Conservation (phyloP, 2,113 vertebrate genomes). For the Dicerorhinus sumatrensis region DNA sequence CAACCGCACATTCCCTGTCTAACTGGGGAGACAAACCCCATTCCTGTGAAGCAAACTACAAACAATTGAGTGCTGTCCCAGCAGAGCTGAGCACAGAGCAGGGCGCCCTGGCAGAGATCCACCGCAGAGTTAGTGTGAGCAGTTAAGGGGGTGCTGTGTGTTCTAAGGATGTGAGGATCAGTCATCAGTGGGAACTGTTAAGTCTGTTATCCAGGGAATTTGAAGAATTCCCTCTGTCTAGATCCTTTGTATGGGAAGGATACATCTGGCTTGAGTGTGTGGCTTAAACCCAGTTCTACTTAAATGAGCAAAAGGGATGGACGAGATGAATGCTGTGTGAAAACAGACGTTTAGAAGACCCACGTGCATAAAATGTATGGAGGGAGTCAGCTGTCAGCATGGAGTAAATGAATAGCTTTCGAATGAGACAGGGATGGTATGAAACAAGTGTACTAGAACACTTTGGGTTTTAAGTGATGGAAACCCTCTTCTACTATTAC, state of each 20-base stretch:
- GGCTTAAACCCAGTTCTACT: conserved; percentile 2
- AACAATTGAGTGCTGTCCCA: neutral
- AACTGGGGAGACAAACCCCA: neutral
- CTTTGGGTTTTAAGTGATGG: conserved; percentile 25
- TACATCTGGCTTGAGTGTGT: neutral
- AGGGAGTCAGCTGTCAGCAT: neutral
- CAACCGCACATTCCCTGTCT: neutral
- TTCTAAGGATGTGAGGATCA: neutral
- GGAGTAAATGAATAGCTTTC: neutral
- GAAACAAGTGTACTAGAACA: neutral
- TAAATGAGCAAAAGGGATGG: neutral
- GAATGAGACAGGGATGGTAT: neutral
- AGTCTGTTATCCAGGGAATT: neutral
- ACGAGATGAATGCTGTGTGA: neutral
- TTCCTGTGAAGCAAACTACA: neutral
- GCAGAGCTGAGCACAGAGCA: neutral
- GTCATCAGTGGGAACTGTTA: neutral
- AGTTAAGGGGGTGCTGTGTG: neutral
- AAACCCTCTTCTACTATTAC: conserved; percentile 20
- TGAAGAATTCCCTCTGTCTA: conserved; percentile 26
- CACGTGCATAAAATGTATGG: neutral
- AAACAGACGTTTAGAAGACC: neutral
- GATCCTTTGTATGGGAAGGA: neutral
- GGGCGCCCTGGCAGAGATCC: no score
- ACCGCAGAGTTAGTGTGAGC: neutral